A percentile compares a stretch with the other conserved stretches of the same genome.
These are phyloP conservation scores for Blomia tropicalis DNA, from an alignment of 2,888 invertebrate species.

Conservation along the genomic window DNA sequence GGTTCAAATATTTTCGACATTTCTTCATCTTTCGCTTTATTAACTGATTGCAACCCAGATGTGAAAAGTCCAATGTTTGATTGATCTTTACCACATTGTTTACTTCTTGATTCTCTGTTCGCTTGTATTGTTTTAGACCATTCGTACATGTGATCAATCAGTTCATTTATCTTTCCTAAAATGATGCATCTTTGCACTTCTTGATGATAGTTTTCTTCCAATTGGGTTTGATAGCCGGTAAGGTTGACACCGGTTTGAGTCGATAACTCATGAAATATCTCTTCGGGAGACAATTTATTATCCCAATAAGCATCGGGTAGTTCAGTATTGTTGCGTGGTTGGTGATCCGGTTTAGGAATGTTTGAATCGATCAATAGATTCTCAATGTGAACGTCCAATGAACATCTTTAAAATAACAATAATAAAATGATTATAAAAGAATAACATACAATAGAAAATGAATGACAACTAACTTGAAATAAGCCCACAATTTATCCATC, in stretches of 20 bases:
- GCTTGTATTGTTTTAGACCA: conserved; percentile 23
- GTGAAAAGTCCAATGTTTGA: neutral
- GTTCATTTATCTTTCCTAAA: conserved; percentile 48
- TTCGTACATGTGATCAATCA: conserved; percentile 25
- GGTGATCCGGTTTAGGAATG: conserved; percentile 32
- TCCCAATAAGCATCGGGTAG: conserved; percentile 31
- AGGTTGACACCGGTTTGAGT: neutral
- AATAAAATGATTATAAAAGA: neutral
- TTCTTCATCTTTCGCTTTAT: neutral
- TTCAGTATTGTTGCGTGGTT: conserved; percentile 31
- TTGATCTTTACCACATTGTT: neutral
- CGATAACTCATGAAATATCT: conserved; percentile 24
- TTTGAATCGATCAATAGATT: conserved; percentile 51
- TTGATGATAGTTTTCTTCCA: conserved; percentile 39
- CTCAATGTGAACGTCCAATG: conserved; percentile 59
- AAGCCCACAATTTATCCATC: conserved; percentile 81
- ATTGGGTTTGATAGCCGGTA: neutral
- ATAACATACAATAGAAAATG: conserved; percentile 2
- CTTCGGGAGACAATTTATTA: conserved; percentile 27
- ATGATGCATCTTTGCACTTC: conserved; percentile 63
- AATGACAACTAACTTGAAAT: conserved; percentile 49
- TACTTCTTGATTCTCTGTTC: neutral
- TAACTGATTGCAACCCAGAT: neutral
- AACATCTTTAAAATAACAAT: conserved; percentile 10
- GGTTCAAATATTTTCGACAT: conserved; percentile 16